phyloP scores from a whole-genome alignment of 2,797 vertebrate genomes.

The Protonibea diacanthus region DNA sequence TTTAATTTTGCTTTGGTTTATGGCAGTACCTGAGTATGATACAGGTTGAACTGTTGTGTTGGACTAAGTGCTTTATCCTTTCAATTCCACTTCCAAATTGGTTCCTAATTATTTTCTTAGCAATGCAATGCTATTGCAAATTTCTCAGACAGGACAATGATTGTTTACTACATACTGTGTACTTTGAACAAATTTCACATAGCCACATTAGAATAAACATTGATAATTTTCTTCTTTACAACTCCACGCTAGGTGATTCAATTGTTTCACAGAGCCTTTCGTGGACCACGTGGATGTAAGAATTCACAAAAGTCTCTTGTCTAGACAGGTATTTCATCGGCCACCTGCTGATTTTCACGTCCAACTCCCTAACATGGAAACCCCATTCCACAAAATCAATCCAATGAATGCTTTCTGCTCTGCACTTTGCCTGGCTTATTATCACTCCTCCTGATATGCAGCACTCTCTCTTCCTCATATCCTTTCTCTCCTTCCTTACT shows the following conservation, averaged over 20 bases:
- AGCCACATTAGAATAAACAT: neutral
- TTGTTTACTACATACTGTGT: no score
- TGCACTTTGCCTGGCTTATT: constrained; percentile 73
- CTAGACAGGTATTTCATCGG: neutral
- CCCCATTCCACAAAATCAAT: constrained; percentile 53
- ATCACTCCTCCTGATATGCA: constrained; percentile 73
- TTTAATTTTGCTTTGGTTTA: neutral
- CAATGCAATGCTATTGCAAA: neutral
- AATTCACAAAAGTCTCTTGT: neutral
- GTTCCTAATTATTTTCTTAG: neutral
- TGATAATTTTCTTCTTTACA: neutral
- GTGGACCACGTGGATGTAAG: neutral
- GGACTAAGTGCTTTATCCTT: neutral
- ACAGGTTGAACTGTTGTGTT: neutral
- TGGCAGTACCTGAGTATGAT: neutral
- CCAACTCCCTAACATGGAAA: constrained; percentile 14
- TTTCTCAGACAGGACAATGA: neutral
- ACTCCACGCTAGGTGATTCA: neutral
- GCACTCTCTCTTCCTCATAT: constrained; percentile 62
- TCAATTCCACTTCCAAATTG: neutral
- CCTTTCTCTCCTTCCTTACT: constrained; percentile 33
- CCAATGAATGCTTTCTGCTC: constrained; percentile 65
- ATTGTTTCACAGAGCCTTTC: neutral
- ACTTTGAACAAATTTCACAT: no score
- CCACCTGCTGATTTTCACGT: neutral